phyloP scores from a whole-genome alignment of 1,140 invertebrate genomes.

The Vanessa tameamea region DNA sequence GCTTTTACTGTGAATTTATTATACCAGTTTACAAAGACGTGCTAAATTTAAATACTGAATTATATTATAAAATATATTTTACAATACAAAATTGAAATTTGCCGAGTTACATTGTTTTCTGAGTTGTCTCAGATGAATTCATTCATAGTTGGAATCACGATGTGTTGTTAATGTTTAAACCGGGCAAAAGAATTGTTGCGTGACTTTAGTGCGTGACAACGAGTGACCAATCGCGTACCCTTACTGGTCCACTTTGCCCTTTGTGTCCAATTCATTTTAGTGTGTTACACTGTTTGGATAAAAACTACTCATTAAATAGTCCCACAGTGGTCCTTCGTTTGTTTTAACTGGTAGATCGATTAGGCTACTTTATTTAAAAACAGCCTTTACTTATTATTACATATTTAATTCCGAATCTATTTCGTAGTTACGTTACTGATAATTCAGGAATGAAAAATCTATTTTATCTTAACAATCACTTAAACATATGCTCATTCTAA shows the following conservation, averaged over 20 bases:
- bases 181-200: constrained; percentile 64
- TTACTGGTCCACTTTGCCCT: constrained; percentile 58
- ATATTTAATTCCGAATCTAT: constrained; percentile 7
- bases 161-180: constrained; percentile 47
- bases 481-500: constrained; percentile 5
- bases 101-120: constrained; percentile 4
- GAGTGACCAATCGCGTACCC: constrained; percentile 47
- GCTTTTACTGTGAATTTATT: neutral
- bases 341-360: neutral
- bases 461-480: neutral
- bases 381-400: neutral
- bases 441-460: constrained; percentile 3
- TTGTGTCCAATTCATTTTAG: constrained; percentile 46
- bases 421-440: constrained; percentile 21
- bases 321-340: neutral
- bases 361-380: neutral
- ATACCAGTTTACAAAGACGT: neutral
- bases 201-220: constrained; percentile 70
- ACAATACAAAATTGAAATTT: constrained; percentile 5
- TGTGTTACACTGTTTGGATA: neutral
- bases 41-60: constrained; percentile 13
- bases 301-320: neutral
- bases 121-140: constrained; percentile 44
- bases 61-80: neutral
- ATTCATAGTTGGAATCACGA: constrained; percentile 53